Evolutionary conservation across 1,140 invertebrate genomes (phyloP).

Genomic region (Zaprionus taronus): DNA sequence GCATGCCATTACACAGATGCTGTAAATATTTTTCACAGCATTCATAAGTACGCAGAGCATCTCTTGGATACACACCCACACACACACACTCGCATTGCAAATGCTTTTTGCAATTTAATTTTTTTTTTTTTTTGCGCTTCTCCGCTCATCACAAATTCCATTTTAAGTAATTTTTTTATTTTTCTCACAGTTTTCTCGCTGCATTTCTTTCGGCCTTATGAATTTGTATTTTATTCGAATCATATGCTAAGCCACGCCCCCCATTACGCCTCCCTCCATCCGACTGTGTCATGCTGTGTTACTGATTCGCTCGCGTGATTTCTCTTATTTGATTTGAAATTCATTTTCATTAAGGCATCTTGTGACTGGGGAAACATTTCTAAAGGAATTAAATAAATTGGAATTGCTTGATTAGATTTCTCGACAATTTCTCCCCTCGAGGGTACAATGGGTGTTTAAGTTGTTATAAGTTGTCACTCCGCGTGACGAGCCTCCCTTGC

Average conservation of each 20-base stretch:
- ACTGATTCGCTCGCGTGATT: conserved; percentile 7
- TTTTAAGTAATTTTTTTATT: conserved; percentile 10
- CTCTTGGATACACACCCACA: conserved; percentile 14
- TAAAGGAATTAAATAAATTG: conserved; percentile 6
- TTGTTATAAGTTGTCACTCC: not conserved
- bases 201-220: conserved; percentile 21
- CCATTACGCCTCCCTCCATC: not conserved
- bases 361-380: conserved; percentile 7
- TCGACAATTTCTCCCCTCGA: no score
- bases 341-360: conserved; percentile 28
- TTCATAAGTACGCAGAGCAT: conserved; percentile 48
- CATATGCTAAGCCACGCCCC: conserved; percentile 32
- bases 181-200: conserved; percentile 5
- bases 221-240: conserved; percentile 40
- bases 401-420: conserved; percentile 31
- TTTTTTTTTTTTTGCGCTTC: conserved; percentile 2
- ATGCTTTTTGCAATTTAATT: conserved; percentile 31
- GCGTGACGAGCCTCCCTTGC: not conserved
- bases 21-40: conserved; percentile 65
- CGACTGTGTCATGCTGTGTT: not conserved
- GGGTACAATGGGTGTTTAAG: not conserved
- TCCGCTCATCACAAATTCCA: conserved; percentile 18
- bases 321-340: conserved; percentile 30
- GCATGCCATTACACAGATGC: conserved; percentile 61
- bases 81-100: conserved; percentile 5